Evolutionary conservation across 2,888 invertebrate genomes (phyloP), one percentile per base, ranked within the genome.

Genomic region (Limenitis arthemis): DNA sequence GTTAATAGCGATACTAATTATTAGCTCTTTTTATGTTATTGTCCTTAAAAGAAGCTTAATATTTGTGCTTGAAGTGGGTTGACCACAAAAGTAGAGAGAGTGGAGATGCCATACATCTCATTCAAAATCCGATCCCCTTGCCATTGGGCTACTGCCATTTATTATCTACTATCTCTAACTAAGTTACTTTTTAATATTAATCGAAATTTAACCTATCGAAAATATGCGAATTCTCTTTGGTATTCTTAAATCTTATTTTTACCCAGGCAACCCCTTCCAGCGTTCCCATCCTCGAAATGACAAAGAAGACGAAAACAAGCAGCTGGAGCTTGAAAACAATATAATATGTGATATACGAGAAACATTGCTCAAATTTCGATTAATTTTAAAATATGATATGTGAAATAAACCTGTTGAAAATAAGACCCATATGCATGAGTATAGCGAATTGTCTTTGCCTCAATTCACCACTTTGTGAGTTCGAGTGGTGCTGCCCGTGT

Each of bases 221-320:
- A 47, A 37, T 39, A 67, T 72, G 73, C 71, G 75, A 73, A 72
- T 74, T 75, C 75, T 78, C 72, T 72, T 70, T 68, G 67, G 61
- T 42, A 51, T 54, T 54, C 42, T 73, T 56, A 67, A 70, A 68
- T 73, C 62, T 71, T 70, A 65, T 76, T 79, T 79, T 64, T 77
- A 80, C 80, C 81, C 80, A 82, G 84, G 83, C 79, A 61, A 77
- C 79, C 84, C 81, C 78, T 75, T 74, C 84, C 84, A 82, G 83
- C 75, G 78, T 73, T 80, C 84, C 84, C 75, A 72, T 82, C 85
- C 83, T 76, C 79, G 80, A 77, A 68, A 81, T 83, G 80, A 77
- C 82, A 77, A 68, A 72, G 79, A 75, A 79, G 78, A 77, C 62
- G 76, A 78, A 81, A 86, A 84, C 84, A 85, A 84, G 80, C 86